Conservation (phyloP, 2,888 invertebrate species). For the Pelosia muscerda region DNA sequence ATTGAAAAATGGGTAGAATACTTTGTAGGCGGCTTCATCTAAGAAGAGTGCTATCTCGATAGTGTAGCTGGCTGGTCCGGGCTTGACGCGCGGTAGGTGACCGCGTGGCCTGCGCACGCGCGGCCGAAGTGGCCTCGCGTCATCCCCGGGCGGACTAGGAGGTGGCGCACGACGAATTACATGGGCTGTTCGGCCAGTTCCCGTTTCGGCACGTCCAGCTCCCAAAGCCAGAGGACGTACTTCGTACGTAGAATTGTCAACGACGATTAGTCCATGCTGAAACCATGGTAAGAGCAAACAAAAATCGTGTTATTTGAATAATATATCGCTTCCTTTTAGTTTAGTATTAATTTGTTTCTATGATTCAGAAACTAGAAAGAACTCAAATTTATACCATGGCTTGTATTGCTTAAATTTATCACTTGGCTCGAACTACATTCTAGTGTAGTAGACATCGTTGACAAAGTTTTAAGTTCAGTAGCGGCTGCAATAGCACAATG, state of each 20-base stretch:
- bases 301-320: too few species aligned
- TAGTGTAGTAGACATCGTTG: too few species aligned
- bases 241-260: conserved; percentile 90
- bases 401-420: too few species aligned
- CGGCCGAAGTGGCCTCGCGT: conserved; percentile 71
- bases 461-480: neutral
- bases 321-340: too few species aligned
- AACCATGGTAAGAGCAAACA: conserved; percentile 32
- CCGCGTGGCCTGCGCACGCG: conserved; percentile 67
- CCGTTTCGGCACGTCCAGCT: conserved; percentile 71
- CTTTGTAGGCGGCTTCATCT: conserved; percentile 90
- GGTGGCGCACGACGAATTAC: conserved; percentile 86
- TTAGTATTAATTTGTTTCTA: too few species aligned
- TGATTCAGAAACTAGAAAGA: too few species aligned
- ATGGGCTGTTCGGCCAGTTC: conserved; percentile 82
- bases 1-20: conserved; percentile 90
- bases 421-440: too few species aligned
- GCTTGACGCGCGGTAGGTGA: conserved; percentile 53
- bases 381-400: too few species aligned
- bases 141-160: conserved; percentile 75
- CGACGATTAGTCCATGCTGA: conserved; percentile 90
- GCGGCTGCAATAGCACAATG: too few species aligned
- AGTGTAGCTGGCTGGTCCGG: conserved; percentile 81
- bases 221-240: conserved; percentile 88
- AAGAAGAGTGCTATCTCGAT: conserved; percentile 92